phyloP scores from a whole-genome alignment of 2,113 vertebrate genomes.

The Phyllostomus hastatus region DNA sequence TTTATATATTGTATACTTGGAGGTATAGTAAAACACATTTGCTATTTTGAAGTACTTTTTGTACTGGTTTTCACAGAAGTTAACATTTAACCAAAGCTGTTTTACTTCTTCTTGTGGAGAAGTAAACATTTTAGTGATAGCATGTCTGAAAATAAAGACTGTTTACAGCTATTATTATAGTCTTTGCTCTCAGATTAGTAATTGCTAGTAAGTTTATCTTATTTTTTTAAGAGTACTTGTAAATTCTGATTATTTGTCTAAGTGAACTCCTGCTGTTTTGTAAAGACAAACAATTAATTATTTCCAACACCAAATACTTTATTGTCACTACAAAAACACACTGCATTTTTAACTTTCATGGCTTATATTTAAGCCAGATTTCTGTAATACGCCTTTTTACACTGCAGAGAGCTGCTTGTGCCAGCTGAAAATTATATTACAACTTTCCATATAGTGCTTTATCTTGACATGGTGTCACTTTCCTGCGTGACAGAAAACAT shows the following conservation, averaged over 20 bases:
- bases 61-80: neutral
- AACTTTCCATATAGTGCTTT: neutral
- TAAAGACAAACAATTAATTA: constrained; percentile 65
- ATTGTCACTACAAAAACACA: constrained; percentile 27
- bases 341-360: neutral
- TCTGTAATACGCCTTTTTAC: neutral
- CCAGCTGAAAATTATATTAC: constrained; percentile 16
- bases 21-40: neutral
- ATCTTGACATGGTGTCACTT: neutral
- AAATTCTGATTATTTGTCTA: constrained; percentile 68
- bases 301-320: constrained; percentile 12
- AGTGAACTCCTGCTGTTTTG: constrained; percentile 59
- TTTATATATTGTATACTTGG: neutral
- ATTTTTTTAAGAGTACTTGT: neutral
- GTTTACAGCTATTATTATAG: constrained; percentile 43
- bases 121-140: constrained; percentile 18
- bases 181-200: constrained; percentile 53
- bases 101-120: constrained; percentile 34
- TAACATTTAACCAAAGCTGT: constrained; percentile 4
- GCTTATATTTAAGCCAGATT: constrained; percentile 22
- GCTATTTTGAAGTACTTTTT: neutral
- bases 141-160: constrained; percentile 41
- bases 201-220: constrained; percentile 46
- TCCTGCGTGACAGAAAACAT: neutral
- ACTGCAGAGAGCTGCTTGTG: neutral